Percentiles rank a stretch among this genome's conserved stretches.
Conservation (phyloP, 2,797 vertebrate species). For the Pantherophis vulpinus region DNA sequence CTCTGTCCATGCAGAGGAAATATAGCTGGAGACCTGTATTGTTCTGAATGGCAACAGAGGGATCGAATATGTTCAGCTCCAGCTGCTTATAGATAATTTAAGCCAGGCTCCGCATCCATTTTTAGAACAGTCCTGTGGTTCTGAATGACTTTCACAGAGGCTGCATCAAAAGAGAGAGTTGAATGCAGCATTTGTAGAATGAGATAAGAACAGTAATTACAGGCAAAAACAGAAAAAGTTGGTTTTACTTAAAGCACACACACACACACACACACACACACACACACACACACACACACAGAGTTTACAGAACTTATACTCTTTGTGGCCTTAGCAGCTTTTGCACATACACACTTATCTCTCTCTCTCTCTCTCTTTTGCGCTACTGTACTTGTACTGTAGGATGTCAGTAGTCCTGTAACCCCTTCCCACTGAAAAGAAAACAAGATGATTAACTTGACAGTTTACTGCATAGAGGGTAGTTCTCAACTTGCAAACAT, state of each 20-base stretch:
- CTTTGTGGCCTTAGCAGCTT: neutral
- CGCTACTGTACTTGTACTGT: neutral
- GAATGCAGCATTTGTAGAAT: constrained; percentile 13
- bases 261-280: constrained; percentile 18
- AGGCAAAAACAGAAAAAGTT: neutral
- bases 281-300: too few species aligned
- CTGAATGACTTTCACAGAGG: neutral
- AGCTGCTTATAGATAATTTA: neutral
- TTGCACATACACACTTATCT: neutral
- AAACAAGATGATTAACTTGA: neutral
- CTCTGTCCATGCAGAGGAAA: constrained; percentile 11
- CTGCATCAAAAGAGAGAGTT: neutral
- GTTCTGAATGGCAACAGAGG: constrained; percentile 9
- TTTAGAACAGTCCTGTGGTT: neutral
- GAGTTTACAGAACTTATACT: neutral
- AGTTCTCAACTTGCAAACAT: neutral
- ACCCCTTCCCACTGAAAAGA: neutral
- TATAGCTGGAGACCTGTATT: neutral
- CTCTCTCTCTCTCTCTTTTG: neutral
- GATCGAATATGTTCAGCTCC: constrained; percentile 21
- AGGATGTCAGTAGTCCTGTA: neutral
- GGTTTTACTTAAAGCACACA: constrained; percentile 3
- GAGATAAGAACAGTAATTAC: constrained; percentile 12
- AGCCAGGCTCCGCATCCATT: neutral
- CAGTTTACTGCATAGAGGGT: neutral